Conservation (phyloP, 1,140 invertebrate genomes). For the Neoseiulus cucumeris region DNA sequence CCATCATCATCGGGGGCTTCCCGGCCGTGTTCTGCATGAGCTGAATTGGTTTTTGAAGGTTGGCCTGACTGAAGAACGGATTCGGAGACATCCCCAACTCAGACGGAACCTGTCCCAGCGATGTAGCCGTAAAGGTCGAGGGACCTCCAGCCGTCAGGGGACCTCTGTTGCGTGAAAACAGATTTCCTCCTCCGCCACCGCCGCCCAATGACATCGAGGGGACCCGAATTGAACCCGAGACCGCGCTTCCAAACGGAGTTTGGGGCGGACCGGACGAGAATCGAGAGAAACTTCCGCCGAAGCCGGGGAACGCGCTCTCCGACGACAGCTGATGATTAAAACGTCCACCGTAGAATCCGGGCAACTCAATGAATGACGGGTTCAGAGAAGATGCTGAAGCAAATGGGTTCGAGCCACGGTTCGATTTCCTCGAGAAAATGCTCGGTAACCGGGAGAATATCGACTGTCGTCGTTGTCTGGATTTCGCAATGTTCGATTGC, state of each 20-base stretch:
- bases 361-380: not conserved
- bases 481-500: not conserved
- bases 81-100: not conserved
- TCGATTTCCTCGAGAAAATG: not conserved
- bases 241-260: not conserved
- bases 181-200: not conserved
- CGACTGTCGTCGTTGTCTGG: not conserved
- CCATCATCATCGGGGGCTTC: not conserved
- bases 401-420: not conserved
- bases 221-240: not conserved
- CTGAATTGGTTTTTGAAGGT: not conserved
- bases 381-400: not conserved
- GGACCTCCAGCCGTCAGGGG: not conserved
- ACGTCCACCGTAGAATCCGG: constrained; percentile 1
- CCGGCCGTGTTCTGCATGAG: not conserved
- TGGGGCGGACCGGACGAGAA: not conserved
- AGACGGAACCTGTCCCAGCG: not conserved
- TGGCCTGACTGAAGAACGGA: constrained; percentile 2
- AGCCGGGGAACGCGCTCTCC: not conserved
- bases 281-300: not conserved
- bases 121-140: not conserved
- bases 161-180: not conserved
- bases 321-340: not conserved
- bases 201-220: not conserved
- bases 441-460: not conserved